These are phyloP conservation scores for Periophthalmus magnuspinnatus DNA, from an alignment of 2,797 vertebrate species.

Conservation along the genomic window DNA sequence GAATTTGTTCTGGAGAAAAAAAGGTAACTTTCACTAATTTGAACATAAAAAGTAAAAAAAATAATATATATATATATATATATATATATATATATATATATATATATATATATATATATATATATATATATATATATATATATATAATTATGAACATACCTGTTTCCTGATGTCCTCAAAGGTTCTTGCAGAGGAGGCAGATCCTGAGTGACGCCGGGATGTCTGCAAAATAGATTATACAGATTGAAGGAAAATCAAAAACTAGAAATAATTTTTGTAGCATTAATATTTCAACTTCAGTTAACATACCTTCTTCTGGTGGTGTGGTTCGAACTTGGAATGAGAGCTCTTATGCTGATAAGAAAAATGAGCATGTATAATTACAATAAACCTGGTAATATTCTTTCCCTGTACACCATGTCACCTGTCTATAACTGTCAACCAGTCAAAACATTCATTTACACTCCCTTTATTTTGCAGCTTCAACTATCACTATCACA, in stretches of 20 bases:
- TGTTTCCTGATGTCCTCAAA: constrained; percentile 65
- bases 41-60: neutral
- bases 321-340: neutral
- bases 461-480: neutral
- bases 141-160: constrained; percentile 31
- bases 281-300: neutral
- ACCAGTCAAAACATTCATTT: neutral
- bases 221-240: neutral
- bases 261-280: neutral
- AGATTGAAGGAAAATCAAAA: neutral
- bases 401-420: neutral
- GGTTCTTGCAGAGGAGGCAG: constrained; percentile 46
- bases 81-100: no score
- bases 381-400: neutral
- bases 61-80: no score
- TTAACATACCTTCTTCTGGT: constrained; percentile 4
- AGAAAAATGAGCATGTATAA: neutral
- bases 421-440: neutral
- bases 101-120: no score
- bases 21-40: neutral
- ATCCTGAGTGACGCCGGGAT: neutral
- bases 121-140: no score
- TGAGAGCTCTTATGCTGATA: neutral
- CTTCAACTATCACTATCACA: neutral
- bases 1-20: constrained; percentile 65